Evolutionary conservation across 2,888 invertebrate species (phyloP).

Genomic region (Tetranychus piercei): DNA sequence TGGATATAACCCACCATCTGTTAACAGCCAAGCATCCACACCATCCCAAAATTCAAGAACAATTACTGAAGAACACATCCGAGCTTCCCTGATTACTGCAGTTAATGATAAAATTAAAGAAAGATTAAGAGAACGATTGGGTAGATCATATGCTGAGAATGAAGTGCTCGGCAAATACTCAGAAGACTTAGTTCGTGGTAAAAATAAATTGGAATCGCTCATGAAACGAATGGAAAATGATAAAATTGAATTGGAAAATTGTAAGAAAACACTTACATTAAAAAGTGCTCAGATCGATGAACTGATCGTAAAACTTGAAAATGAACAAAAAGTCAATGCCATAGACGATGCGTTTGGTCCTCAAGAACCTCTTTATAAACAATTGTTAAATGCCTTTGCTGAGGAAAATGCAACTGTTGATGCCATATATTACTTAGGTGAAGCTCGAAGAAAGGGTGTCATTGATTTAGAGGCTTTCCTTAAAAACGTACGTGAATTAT

Average conservation of each 20-base stretch:
- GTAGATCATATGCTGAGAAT: constrained; percentile 68
- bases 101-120: constrained; percentile 81
- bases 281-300: constrained; percentile 69
- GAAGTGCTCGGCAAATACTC: constrained; percentile 70
- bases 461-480: constrained; percentile 90
- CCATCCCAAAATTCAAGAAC: constrained; percentile 42
- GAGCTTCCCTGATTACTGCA: constrained; percentile 77
- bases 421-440: constrained; percentile 92
- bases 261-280: constrained; percentile 43
- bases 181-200: constrained; percentile 62
- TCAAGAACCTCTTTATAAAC: constrained; percentile 83
- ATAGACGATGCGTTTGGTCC: constrained; percentile 93
- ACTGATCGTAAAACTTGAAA: constrained; percentile 51
- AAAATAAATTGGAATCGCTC: constrained; percentile 58
- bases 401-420: constrained; percentile 97
- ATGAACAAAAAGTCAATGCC: constrained; percentile 53
- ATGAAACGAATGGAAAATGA: constrained; percentile 44
- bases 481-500: constrained; percentile 83
- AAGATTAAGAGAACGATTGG: constrained; percentile 67
- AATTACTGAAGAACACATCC: constrained; percentile 86
- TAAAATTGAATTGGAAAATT: constrained; percentile 29
- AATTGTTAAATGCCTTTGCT: constrained; percentile 74
- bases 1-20: constrained; percentile 7
- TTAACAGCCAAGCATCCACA: constrained; percentile 7
- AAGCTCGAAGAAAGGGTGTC: constrained; percentile 71